Conservation (phyloP, 2,888 invertebrate genomes). For the Nesidiocoris tenuis region DNA sequence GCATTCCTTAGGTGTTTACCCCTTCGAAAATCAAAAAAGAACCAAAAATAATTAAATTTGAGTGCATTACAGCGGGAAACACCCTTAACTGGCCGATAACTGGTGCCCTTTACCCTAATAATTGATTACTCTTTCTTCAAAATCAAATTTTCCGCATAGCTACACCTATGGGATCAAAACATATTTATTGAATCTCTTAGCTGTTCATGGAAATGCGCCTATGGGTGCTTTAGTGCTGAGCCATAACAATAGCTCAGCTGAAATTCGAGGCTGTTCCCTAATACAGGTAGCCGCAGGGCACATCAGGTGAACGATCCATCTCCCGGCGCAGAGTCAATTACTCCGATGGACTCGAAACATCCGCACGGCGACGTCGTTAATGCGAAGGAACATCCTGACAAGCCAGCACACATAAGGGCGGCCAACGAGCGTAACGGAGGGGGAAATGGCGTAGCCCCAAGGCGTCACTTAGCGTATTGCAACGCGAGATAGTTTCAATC, state of each 20-base stretch:
- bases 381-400: neutral
- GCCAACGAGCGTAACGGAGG: neutral
- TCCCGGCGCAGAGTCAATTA: neutral
- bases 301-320: neutral
- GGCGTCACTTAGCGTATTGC: slow-evolving; percentile 10
- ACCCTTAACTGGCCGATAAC: no score
- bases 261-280: neutral
- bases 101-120: no score
- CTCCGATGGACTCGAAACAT: neutral
- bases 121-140: no score
- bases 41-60: no score
- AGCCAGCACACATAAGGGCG: neutral
- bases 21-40: no score
- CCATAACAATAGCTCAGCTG: neutral
- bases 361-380: neutral
- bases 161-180: no score
- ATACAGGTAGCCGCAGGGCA: neutral
- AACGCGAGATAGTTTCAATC: slow-evolving; percentile 1
- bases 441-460: neutral
- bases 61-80: no score
- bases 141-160: no score
- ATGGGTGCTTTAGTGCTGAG: no score
- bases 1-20: no score
- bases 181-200: no score
- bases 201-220: no score